Evolutionary conservation across 2,888 invertebrate genomes (phyloP).

Genomic region (Xestia ashworthii): DNA sequence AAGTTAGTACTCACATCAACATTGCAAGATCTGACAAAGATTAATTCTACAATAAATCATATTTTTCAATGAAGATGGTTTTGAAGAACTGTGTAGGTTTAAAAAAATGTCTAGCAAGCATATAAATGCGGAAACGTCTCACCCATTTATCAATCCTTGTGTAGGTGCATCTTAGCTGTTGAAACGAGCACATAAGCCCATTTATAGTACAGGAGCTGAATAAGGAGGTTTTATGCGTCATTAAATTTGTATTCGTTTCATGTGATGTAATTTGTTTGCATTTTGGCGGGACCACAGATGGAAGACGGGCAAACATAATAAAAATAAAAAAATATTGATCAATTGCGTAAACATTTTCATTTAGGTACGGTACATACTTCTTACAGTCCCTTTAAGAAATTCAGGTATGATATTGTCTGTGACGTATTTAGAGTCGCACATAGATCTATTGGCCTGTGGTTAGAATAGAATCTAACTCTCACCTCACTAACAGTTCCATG

Average conservation of each 20-base stretch:
- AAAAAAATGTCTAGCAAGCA: neutral
- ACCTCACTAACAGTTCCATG: neutral
- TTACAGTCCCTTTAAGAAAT: neutral
- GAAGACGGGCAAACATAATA: constrained; percentile 26
- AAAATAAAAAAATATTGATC: constrained; percentile 18
- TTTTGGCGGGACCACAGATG: constrained; percentile 3
- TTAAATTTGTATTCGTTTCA: constrained; percentile 15
- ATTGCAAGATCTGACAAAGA: neutral
- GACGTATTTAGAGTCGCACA: neutral
- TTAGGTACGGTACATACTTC: no score
- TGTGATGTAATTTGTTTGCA: constrained; percentile 45
- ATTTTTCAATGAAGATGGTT: neutral
- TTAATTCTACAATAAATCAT: neutral
- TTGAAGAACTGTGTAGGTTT: constrained; percentile 19
- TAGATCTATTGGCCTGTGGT: neutral
- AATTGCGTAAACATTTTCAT: constrained; percentile 7
- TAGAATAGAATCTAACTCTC: neutral
- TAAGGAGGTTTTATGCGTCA: constrained; percentile 55
- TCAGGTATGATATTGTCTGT: neutral
- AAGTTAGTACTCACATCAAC: no score
- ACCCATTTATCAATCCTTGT: constrained; percentile 23
- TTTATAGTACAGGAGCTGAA: constrained; percentile 37
- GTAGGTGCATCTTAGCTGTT: constrained; percentile 57
- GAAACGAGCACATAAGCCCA: constrained; percentile 40
- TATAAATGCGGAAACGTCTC: constrained; percentile 40